Evolutionary conservation across 2,797 vertebrate species (phyloP).

Genomic region (Eupleurogrammus muticus): DNA sequence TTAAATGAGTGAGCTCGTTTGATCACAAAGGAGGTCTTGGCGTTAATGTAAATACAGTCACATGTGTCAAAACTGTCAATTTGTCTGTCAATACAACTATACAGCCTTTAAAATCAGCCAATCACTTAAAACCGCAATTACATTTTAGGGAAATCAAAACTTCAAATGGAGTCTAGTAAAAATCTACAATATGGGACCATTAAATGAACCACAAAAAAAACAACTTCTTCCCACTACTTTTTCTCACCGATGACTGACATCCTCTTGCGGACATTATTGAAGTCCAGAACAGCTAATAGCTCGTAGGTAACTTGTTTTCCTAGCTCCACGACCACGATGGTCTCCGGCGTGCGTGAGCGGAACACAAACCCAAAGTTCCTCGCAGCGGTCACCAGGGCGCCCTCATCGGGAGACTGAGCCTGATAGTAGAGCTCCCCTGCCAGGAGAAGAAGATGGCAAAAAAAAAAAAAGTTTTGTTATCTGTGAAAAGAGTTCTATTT

Average conservation of each 20-base stretch:
- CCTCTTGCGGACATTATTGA: conserved; percentile 93
- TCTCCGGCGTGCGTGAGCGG: conserved; percentile 88
- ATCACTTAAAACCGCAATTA: no score
- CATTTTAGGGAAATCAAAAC: no score
- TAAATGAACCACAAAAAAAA: background rate
- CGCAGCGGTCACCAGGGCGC: conserved; percentile 93
- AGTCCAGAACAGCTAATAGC: conserved; percentile 93
- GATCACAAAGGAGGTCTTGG: no score
- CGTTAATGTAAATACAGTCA: no score
- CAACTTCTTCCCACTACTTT: fast-evolving
- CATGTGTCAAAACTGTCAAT: no score
- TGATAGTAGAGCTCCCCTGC: conserved; percentile 91
- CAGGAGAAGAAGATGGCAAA: background rate
- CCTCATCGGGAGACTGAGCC: conserved; percentile 97
- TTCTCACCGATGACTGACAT: conserved; percentile 95
- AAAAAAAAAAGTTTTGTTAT: no score
- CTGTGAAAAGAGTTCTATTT: no score
- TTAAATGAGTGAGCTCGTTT: background rate
- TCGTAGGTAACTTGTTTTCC: conserved; percentile 85
- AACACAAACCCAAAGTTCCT: conserved; percentile 96
- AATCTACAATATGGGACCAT: no score
- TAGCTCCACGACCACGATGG: conserved; percentile 90
- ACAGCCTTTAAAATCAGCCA: no score
- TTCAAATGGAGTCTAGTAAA: no score
- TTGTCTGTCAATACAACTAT: no score